These are phyloP conservation scores for Mimachlamys varia DNA, from an alignment of 2,888 invertebrate species.

Conservation along the genomic window DNA sequence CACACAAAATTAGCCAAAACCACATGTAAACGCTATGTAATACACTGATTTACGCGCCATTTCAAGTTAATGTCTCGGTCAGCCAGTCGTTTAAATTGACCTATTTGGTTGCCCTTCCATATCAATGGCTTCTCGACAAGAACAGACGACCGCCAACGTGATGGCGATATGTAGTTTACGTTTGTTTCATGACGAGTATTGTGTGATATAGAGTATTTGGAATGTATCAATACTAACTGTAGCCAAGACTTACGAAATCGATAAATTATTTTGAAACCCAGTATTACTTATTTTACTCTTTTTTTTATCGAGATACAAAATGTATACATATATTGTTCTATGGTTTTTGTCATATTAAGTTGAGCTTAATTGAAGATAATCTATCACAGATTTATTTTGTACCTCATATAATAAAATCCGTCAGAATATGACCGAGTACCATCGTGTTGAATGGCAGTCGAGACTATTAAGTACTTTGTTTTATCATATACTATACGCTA, in stretches of 20 bases:
- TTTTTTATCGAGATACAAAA: too few species aligned
- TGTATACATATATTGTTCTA: too few species aligned
- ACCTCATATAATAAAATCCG: too few species aligned
- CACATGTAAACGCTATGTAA: not conserved
- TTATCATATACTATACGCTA: too few species aligned
- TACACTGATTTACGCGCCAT: not conserved
- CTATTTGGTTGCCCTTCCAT: not conserved
- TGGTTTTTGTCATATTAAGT: too few species aligned
- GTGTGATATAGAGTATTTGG: not conserved
- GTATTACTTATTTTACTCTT: too few species aligned
- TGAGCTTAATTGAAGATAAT: too few species aligned
- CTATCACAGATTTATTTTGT: too few species aligned
- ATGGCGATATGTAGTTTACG: not conserved
- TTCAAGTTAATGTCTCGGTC: constrained; percentile 6
- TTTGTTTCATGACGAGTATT: not conserved
- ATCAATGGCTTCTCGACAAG: not conserved
- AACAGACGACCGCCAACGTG: not conserved
- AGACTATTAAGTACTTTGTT: too few species aligned
- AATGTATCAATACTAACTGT: not conserved
- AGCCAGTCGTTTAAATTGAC: not conserved
- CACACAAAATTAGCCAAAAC: not conserved
- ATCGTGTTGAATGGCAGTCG: too few species aligned
- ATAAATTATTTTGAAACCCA: too few species aligned
- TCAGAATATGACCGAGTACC: too few species aligned
- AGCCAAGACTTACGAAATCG: not conserved